These are phyloP conservation scores for Diuraphis noxia DNA, from an alignment of 1,140 invertebrate species.

Conservation along the genomic window DNA sequence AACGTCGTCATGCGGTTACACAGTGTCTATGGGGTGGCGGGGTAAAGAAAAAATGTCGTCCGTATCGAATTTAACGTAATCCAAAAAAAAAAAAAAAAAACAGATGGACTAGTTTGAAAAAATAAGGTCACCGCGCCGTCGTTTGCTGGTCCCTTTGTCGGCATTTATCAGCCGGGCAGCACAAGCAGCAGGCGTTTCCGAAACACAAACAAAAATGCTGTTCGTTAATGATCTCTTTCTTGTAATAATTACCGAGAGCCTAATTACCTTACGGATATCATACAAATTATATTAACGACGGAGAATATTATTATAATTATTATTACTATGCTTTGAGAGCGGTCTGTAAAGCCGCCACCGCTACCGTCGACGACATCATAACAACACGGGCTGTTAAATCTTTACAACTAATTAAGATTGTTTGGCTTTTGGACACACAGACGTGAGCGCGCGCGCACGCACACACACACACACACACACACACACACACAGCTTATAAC, in stretches of 20 bases:
- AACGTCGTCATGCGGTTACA: background rate
- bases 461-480: background rate
- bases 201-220: constrained; percentile 45
- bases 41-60: background rate
- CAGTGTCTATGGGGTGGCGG: background rate
- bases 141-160: constrained; percentile 21
- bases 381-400: constrained; percentile 49
- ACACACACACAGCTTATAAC: background rate
- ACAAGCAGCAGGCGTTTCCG: constrained; percentile 26
- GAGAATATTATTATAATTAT: too few species aligned
- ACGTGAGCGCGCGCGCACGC: too few species aligned
- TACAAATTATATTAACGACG: constrained; percentile 46
- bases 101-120: constrained; percentile 13
- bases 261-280: constrained; percentile 53
- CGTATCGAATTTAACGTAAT: background rate
- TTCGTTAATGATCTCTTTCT: constrained; percentile 44
- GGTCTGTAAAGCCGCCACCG: constrained; percentile 21
- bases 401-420: constrained; percentile 54
- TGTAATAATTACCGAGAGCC: constrained; percentile 33
- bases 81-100: constrained; percentile 7
- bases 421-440: constrained; percentile 49
- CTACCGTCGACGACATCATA: background rate
- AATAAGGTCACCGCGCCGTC: background rate
- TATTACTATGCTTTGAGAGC: constrained; percentile 42
- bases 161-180: background rate